Base-by-base conservation (phyloP, 2,113 vertebrate species). In the Cavia porcellus region DNA sequence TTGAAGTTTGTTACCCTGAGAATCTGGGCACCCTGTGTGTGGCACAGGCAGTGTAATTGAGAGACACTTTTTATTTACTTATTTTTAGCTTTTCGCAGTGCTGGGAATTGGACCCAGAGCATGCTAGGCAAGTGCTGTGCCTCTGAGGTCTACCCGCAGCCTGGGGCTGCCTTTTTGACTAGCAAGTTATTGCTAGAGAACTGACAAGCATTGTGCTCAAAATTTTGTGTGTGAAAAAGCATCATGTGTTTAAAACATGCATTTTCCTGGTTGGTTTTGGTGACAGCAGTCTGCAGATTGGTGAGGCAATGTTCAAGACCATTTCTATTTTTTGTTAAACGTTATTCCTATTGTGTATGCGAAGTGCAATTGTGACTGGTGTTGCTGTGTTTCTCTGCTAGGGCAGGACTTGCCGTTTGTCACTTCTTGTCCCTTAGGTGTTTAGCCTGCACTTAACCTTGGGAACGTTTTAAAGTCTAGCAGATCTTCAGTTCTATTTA, bases 401-500 rank as follows among this genome's bases (percentile, higher is more conserved):
- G 4, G 38, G 20, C 50, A 64, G 86, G 83, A 62, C 74, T 86
- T 83, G 45, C 28, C 7, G 28, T 59, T 64, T 82, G 45, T 64
- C 75, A 59, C 14, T 84, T 66, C 38, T 72, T 72, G 38, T 38
- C 38, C 15, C 35, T 3, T 10, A n/a, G 28, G 70, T 1, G 0
- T 62, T 81, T 88, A 81, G 77, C 61, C 72, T 62, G 2, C 25
- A n/a, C 59, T 61, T 95, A 61, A 70, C 61, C 74, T 94, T 30
- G 1, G 30, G 79, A 62, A 80, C 35, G 50, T 59, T 83, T 62
- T 10, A 52, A 32, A 64, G 5, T 11, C 74, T n/a, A 64, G 62
- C 24, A 75, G 35, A 89, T 38, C 82, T 92, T 89, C 32, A 7
- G 83, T 96, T 98, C 96, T 82, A 86, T 87, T 38, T 25, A 79